These are phyloP conservation scores for Centroberyx gerrardi DNA, from an alignment of 2,797 vertebrate genomes.

Conservation along the genomic window DNA sequence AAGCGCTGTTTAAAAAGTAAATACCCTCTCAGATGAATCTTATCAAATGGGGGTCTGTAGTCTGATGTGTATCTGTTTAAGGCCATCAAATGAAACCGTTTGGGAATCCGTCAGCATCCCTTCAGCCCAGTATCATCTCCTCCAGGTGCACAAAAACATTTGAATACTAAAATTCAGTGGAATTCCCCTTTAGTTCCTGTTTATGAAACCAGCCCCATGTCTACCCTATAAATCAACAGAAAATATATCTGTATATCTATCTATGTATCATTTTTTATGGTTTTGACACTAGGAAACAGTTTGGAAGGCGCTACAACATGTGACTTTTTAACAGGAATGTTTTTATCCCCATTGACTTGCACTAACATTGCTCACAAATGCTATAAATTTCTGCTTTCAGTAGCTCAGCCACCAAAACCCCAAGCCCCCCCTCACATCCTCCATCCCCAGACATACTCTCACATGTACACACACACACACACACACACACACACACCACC, in stretches of 20 bases:
- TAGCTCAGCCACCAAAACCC: background rate
- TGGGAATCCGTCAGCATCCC: conserved; percentile 56
- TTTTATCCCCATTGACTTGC: conserved; percentile 6
- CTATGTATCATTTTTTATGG: conserved; percentile 35
- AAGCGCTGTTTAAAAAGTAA: too few species aligned
- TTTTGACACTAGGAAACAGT: conserved; percentile 34
- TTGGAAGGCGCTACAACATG: conserved; percentile 1
- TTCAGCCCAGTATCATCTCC: conserved; percentile 56
- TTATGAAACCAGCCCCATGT: background rate
- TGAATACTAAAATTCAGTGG: background rate
- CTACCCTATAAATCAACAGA: conserved; percentile 40
- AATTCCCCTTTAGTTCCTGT: conserved; percentile 45
- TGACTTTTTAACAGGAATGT: conserved; percentile 18
- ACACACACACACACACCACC: background rate
- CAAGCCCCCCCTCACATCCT: background rate
- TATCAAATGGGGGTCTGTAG: too few species aligned
- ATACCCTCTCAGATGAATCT: too few species aligned
- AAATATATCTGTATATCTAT: background rate
- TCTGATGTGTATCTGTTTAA: too few species aligned
- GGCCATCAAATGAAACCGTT: too few species aligned
- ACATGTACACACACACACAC: background rate
- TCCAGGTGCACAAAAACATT: background rate
- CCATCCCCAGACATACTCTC: background rate
- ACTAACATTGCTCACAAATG: background rate
- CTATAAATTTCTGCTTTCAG: conserved; percentile 1